A percentile compares a stretch with the other conserved stretches of the same genome.
phyloP scores from a whole-genome alignment of 2,888 invertebrate genomes.

The Mesochorus sp. region DNA sequence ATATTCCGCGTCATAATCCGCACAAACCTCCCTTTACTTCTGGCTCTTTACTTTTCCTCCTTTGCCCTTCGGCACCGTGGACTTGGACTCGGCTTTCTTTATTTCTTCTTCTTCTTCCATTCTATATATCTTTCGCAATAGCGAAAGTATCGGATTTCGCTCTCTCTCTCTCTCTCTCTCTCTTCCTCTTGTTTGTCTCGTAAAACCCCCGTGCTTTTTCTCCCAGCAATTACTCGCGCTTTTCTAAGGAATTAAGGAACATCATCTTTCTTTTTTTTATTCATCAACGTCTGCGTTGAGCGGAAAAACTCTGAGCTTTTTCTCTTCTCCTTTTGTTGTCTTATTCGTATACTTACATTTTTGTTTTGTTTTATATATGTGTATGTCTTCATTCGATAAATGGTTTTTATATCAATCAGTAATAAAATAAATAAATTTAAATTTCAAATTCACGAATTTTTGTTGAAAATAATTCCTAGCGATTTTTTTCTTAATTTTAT shows the following conservation, averaged over 20 bases:
- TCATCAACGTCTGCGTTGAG: background rate
- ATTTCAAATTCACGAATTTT: too few relatives aligned
- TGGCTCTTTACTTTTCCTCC: slow-evolving; percentile 73
- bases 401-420: too few relatives aligned
- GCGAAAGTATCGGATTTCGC: slow-evolving; percentile 52
- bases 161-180: slow-evolving; percentile 38
- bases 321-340: background rate
- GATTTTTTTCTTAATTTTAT: too few relatives aligned
- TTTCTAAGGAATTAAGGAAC: slow-evolving; percentile 72
- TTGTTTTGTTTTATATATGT: background rate
- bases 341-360: too few relatives aligned
- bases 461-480: too few relatives aligned
- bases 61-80: slow-evolving; percentile 50
- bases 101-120: slow-evolving; percentile 21
- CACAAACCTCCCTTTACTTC: slow-evolving; percentile 70
- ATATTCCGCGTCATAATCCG: slow-evolving; percentile 52
- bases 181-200: slow-evolving; percentile 28
- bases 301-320: slow-evolving; percentile 11
- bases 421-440: too few relatives aligned
- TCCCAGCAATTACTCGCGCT: slow-evolving; percentile 76
- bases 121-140: slow-evolving; percentile 48
- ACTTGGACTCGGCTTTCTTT: too few relatives aligned
- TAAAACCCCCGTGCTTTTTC: slow-evolving; percentile 68
- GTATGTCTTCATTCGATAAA: too few relatives aligned
- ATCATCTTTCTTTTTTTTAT: slow-evolving; percentile 50